Evolutionary conservation across 2,797 vertebrate genomes (phyloP).

Genomic region (Thaleichthys pacificus): DNA sequence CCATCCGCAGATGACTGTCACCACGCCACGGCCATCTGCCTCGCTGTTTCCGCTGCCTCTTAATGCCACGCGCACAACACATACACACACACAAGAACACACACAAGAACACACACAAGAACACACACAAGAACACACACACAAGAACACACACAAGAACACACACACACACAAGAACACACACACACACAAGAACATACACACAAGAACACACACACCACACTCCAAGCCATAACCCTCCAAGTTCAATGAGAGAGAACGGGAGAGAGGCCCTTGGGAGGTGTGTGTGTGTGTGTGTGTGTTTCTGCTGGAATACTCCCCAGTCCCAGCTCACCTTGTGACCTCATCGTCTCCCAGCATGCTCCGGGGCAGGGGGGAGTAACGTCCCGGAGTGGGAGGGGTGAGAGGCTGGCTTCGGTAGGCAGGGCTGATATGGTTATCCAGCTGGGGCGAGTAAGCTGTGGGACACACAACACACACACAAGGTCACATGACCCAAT

Average conservation of each 20-base stretch:
- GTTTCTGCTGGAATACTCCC: neutral
- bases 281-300: neutral
- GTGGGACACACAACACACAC: conserved; percentile 41
- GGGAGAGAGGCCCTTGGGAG: neutral
- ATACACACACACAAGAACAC: neutral
- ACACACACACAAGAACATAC: conserved; percentile 1
- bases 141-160: neutral
- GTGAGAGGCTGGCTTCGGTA: conserved; percentile 81
- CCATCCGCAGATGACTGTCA: conserved; percentile 43
- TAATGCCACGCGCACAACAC: conserved; percentile 21
- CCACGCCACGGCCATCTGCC: conserved; percentile 48
- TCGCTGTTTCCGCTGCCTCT: conserved; percentile 41
- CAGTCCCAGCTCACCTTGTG: conserved; percentile 77
- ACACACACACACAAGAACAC: neutral
- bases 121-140: too few species aligned
- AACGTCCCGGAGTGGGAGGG: conserved; percentile 80
- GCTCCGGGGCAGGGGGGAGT: conserved; percentile 89
- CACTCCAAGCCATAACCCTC: neutral
- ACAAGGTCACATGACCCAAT: conserved; percentile 11
- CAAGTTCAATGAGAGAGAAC: neutral
- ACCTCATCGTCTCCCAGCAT: conserved; percentile 89
- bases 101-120: neutral
- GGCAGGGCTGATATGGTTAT: conserved; percentile 88
- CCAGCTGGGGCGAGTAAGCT: conserved; percentile 90
- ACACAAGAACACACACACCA: conserved; percentile 1